Evolutionary conservation across 2,888 invertebrate species (phyloP).

Genomic region (Conchocele bisecta): DNA sequence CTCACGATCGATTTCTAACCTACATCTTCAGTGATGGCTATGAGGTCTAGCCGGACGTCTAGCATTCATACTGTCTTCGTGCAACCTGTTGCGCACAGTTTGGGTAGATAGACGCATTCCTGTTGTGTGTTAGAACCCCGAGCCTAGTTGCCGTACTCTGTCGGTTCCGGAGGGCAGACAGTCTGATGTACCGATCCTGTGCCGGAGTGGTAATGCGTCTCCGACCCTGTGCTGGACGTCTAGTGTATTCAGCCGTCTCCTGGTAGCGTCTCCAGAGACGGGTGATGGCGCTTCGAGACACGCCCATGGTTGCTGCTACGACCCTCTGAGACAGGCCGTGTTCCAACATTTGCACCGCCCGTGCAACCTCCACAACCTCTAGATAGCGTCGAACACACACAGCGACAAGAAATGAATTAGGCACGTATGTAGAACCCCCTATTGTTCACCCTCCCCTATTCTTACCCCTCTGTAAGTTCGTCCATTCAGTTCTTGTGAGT

Average conservation of each 20-base stretch:
- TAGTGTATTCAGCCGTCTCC: constrained; percentile 11
- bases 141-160: background rate
- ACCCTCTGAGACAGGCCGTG: too few relatives aligned
- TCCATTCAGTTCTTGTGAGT: too few relatives aligned
- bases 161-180: constrained; percentile 2
- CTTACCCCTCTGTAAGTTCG: too few relatives aligned
- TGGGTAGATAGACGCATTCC: background rate
- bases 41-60: constrained; percentile 6
- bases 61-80: background rate
- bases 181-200: constrained; percentile 5
- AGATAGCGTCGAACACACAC: too few relatives aligned
- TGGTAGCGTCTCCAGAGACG: background rate
- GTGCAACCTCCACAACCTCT: too few relatives aligned
- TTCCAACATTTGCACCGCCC: too few relatives aligned
- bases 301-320: too few relatives aligned
- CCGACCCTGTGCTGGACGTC: constrained; percentile 7
- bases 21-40: too few relatives aligned
- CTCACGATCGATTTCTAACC: too few relatives aligned
- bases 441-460: too few relatives aligned
- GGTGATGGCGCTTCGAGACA: background rate
- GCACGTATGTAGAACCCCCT: too few relatives aligned
- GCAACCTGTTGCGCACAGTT: constrained; percentile 1
- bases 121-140: constrained; percentile 3
- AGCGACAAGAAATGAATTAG: too few relatives aligned
- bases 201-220: background rate